Percentiles rank a stretch among this genome's conserved stretches.
Evolutionary conservation across 2,797 vertebrate species (phyloP).

Genomic region (Anguilla obscura): DNA sequence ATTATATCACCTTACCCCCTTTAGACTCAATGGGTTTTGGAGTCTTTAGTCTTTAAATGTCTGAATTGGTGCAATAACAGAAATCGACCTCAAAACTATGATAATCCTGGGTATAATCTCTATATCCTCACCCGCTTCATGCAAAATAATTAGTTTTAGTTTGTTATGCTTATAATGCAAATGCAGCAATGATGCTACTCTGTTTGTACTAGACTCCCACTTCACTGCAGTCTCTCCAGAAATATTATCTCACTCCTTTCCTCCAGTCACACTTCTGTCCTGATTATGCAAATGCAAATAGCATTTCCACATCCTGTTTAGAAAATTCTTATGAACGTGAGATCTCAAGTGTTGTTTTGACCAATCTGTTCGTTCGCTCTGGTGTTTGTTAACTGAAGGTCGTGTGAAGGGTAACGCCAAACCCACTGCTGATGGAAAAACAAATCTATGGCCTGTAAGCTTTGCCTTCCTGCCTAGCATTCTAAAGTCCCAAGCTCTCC

Average conservation of each 20-base stretch:
- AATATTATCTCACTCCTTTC: background rate
- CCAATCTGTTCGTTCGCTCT: background rate
- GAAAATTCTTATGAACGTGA: background rate
- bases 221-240: background rate
- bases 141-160: background rate
- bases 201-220: slow-evolving; percentile 1
- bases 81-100: slow-evolving; percentile 7
- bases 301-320: background rate
- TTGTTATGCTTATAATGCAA: background rate
- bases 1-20: slow-evolving; percentile 28
- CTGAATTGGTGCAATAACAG: background rate
- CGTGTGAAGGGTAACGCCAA: slow-evolving; percentile 8
- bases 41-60: slow-evolving; percentile 13
- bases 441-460: background rate
- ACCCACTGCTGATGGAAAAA: background rate
- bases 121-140: background rate
- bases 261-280: background rate
- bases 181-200: background rate
- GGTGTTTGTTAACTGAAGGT: slow-evolving; percentile 18
- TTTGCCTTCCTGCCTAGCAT: background rate
- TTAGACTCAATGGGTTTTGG: slow-evolving; percentile 9
- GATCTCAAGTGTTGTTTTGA: background rate
- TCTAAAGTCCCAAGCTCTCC: background rate
- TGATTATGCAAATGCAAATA: background rate
- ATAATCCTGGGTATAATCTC: background rate